Percentiles rank a stretch among this genome's conserved stretches.
Conservation (phyloP, 2,888 invertebrate genomes). For the Tipula confusa region DNA sequence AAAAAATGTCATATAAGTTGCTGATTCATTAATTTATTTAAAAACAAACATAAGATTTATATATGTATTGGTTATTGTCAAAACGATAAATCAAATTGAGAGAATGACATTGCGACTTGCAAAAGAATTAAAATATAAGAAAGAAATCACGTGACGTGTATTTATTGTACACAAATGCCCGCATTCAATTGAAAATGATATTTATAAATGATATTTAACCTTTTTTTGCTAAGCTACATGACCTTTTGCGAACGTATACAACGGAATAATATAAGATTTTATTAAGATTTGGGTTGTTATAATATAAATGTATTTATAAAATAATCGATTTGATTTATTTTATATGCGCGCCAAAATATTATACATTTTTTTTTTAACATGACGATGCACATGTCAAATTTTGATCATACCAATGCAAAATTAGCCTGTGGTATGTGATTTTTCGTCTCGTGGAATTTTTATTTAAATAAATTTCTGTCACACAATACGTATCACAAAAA, state of each 20-base stretch:
- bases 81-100: slow-evolving; percentile 9
- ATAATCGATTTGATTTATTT: neutral
- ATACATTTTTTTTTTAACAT: neutral
- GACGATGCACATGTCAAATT: neutral
- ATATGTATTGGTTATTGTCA: neutral
- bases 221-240: neutral
- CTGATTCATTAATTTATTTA: neutral
- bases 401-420: neutral
- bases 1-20: neutral
- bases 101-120: neutral
- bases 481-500: neutral
- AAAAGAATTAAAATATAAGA: neutral
- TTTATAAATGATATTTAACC: neutral
- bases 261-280: neutral
- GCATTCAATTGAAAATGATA: neutral
- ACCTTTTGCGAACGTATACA: neutral
- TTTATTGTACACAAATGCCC: neutral
- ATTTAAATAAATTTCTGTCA: no score
- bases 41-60: neutral
- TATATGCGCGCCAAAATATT: neutral
- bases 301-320: neutral
- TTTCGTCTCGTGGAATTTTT: neutral
- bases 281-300: neutral
- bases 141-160: neutral
- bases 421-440: no score